Conservation (phyloP, 2,113 vertebrate genomes). For the Melanocharis versteri region DNA sequence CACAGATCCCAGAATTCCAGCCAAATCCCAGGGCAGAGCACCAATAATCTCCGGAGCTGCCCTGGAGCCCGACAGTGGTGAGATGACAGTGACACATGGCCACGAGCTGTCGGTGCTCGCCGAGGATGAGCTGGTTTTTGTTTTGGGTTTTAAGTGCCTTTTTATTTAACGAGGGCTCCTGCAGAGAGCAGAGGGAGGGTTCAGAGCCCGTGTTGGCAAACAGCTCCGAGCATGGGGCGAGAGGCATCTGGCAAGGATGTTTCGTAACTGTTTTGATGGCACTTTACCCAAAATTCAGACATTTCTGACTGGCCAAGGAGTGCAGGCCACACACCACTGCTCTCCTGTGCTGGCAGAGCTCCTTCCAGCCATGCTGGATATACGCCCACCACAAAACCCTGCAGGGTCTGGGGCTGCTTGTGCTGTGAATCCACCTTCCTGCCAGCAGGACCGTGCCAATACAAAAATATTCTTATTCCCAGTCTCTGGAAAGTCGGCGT, state of each 20-base stretch:
- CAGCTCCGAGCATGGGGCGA: neutral
- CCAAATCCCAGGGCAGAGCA: neutral
- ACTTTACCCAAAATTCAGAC: neutral
- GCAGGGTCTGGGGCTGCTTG: neutral
- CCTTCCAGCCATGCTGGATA: neutral
- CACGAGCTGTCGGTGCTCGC: accelerated
- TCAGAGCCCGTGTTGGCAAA: neutral
- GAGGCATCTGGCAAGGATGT: neutral
- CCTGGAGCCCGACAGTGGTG: accelerated
- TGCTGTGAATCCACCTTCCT: neutral
- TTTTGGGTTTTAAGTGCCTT: neutral
- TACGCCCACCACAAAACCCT: neutral
- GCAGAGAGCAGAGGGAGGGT: neutral
- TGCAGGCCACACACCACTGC: too few species aligned
- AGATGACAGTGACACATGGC: neutral
- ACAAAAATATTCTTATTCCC: neutral
- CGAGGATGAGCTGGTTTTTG: neutral
- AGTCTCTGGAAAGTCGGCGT: accelerated
- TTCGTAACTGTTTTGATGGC: neutral
- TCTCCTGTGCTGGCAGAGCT: neutral
- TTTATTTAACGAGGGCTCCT: neutral
- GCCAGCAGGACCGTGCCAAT: accelerated
- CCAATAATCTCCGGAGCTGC: neutral
- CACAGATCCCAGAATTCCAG: neutral
- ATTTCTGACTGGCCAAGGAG: neutral